Base-by-base conservation (phyloP, 1,140 invertebrate species). In the Asobara japonica region DNA sequence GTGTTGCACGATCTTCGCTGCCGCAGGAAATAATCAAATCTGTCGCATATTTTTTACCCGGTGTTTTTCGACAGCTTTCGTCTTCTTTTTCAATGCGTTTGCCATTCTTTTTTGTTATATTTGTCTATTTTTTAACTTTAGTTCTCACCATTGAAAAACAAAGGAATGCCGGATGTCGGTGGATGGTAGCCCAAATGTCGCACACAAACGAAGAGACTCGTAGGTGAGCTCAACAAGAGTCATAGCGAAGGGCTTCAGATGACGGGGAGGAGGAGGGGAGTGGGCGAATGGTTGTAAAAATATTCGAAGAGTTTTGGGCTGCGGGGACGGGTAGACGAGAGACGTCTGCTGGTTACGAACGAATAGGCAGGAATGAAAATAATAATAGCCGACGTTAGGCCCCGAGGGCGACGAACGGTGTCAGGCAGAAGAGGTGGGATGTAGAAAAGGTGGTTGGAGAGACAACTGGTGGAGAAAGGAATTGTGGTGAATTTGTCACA, bases 401-500 rank as follows among this genome's bases (percentile, higher is more conserved):
- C 70, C 51, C 45, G 38, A 41, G 69, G 51, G 71, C 36, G 56
- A 45, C 41, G 51, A 73, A 64, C 30, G 62, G 60, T 56, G 65
- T 65, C 64, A 60, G 22, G 51, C 16, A 25, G 18, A 51, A 27
- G 36, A 68, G 41, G 10, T 29, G 41, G 31, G n/a, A 66, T 22
- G 51, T 30, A n/a, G 62, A 64, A 71, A 71, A 65, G 69, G 56
- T 65, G 31, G 67, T 69, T 36, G 13, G 29, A 62, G 29, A 31
- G 60, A 62, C 60, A 62, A 11, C 27, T 29, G n/a, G 41, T 29
- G 20, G 30, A n/a, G 11, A 48, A 36, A 66, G 65, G 48, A 48
- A 60, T 38, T 56, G 51, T 56, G 31, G n/a, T 72, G 67, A 73
- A 73, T 73, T 73, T 69, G 72, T 51, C 67, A 69, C 67, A 73